These are phyloP conservation scores for Mellivora capensis DNA, from an alignment of 2,113 vertebrate genomes.

Conservation along the genomic window DNA sequence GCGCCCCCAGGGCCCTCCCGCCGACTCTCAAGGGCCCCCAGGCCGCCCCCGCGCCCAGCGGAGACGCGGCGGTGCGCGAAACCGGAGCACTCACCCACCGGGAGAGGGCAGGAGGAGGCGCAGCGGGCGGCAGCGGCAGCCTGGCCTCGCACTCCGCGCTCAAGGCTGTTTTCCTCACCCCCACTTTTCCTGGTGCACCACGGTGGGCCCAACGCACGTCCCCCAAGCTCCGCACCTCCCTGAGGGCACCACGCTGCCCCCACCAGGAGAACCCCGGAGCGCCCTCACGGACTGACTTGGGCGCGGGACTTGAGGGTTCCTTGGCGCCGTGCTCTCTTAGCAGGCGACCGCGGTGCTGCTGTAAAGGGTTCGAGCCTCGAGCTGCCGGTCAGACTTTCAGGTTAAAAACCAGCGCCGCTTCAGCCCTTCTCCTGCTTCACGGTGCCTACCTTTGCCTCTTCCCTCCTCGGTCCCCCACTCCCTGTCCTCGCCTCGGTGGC, in stretches of 20 bases:
- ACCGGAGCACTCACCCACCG: constrained; percentile 59
- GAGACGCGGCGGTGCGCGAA: background rate
- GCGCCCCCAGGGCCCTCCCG: background rate
- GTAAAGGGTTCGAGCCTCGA: constrained; percentile 15
- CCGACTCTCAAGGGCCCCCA: background rate
- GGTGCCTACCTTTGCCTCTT: background rate
- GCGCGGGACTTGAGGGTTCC: constrained; percentile 5
- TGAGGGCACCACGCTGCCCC: background rate
- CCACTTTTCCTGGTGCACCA: constrained; percentile 43
- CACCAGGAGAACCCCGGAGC: background rate
- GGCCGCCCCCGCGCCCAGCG: background rate
- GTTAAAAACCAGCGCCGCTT: background rate
- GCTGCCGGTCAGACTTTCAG: constrained; percentile 46
- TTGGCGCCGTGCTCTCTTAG: background rate
- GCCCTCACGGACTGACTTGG: constrained; percentile 16
- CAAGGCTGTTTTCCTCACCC: background rate
- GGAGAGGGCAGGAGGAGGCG: constrained; percentile 17
- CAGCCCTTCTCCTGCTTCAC: background rate
- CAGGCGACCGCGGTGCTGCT: background rate
- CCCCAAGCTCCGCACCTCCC: background rate
- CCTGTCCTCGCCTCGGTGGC: background rate
- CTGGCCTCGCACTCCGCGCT: background rate
- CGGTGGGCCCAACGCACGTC: constrained; percentile 5
- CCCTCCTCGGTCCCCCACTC: background rate
- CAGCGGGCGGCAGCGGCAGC: background rate